Base-by-base conservation (phyloP, 2,113 vertebrate species). In the Apistogramma diplotaenia region DNA sequence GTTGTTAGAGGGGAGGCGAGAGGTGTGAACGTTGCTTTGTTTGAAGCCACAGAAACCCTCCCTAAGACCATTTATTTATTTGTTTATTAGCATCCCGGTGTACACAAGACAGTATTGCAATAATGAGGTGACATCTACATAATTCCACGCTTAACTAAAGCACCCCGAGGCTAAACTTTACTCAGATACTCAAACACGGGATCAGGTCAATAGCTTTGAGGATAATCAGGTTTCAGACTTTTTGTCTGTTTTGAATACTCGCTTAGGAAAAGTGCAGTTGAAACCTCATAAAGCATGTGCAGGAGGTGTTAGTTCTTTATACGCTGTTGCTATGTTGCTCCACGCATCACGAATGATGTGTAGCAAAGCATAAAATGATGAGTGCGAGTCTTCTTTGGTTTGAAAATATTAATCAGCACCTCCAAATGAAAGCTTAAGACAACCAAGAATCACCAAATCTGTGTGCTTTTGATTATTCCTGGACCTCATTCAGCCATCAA, bases 121-220 rank as follows among this genome's bases (percentile, higher is more conserved):
- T 92, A 92, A 92, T 93, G 89, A 93, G 83, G 87, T 61, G 79
- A 89, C 89, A 94, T 94, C 85, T 94, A 79, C 91, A 93, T 91
- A 92, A 93, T 91, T 91, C 85, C 62, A 74, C 72, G 56, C 77
- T 92, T 86, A 91, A 86, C 82, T 46, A 81, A 81, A 83, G 53
- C 25, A 61, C 82, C 93, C 87, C 0, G 40, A 79, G 86, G 92
- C 85, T 46, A 79, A 77, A 82, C 76, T 70, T 76, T 74, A 72
- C 82, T 87, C 70, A 84, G 86, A 85, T 85, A 86, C 84, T 91
- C 85, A 84, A 87, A 87, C 81, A 74, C 62, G 73, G 83, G 83
- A 88, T 85, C 84, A 79, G 89, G 88, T 91, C 82, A 90, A 89
- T 87, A 81, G 82, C 78, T 77, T 74, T 76, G 54, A 85, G 87